These are phyloP conservation scores for Proteles cristata DNA, from an alignment of 2,113 vertebrate species.

Conservation along the genomic window DNA sequence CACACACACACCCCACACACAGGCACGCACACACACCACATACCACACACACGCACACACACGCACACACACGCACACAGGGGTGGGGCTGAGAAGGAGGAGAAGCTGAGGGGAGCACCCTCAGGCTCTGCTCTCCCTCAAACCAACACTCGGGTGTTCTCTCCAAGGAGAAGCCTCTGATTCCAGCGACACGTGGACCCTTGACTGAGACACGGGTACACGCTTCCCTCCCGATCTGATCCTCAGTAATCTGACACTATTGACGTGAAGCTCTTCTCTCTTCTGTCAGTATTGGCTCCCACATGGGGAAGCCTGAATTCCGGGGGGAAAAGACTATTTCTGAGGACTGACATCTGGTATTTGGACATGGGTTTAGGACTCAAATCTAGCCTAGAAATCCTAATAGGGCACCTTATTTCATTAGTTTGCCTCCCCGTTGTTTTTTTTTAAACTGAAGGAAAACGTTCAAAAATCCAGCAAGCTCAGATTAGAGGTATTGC, in stretches of 20 bases:
- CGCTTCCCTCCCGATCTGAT: not conserved
- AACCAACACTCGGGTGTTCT: not conserved
- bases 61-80: not conserved
- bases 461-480: slow-evolving; percentile 1
- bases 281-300: not conserved
- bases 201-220: not conserved
- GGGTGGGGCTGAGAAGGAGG: not conserved
- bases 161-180: not conserved
- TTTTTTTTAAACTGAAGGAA: not conserved
- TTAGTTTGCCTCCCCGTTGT: not conserved
- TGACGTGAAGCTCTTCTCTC: not conserved
- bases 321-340: not conserved
- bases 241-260: not conserved
- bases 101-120: not conserved
- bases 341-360: not conserved
- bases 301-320: not conserved
- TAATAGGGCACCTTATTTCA: not conserved
- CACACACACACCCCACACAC: not conserved
- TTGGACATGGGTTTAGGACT: not conserved
- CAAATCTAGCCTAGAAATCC: not conserved
- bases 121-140: not conserved
- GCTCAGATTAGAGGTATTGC: not conserved
- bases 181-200: not conserved
- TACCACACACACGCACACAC: not conserved
- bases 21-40: too few relatives aligned